Evolutionary conservation across 2,797 vertebrate genomes (phyloP).

Genomic region (Tympanoctomys barrerae): DNA sequence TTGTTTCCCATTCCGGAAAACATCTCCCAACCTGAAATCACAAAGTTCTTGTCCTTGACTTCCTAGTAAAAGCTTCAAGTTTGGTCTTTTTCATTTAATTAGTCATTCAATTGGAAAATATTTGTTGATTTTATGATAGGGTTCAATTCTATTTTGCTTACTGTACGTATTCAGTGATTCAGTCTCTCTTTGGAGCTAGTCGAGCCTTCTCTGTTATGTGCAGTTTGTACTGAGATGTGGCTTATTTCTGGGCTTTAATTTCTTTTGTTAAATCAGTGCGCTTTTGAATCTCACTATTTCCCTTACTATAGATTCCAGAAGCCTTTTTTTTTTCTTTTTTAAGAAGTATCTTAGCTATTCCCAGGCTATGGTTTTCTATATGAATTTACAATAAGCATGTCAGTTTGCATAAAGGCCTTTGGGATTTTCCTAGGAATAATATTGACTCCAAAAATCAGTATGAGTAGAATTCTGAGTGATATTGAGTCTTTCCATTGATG

Average conservation of each 20-base stretch:
- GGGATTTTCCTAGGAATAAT: slow-evolving; percentile 20
- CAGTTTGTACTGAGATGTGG: background rate
- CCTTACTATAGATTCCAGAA: slow-evolving; percentile 7
- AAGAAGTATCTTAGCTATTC: slow-evolving; percentile 1
- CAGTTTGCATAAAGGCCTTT: slow-evolving; percentile 12
- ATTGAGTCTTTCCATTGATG: background rate
- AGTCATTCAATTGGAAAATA: background rate
- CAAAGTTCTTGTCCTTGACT: background rate
- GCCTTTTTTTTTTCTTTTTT: background rate
- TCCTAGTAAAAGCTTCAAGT: background rate
- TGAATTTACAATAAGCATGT: background rate
- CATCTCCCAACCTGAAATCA: background rate
- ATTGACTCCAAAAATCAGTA: slow-evolving; percentile 19
- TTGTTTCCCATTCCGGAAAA: slow-evolving; percentile 15
- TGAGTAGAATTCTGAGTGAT: background rate
- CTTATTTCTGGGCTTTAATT: background rate
- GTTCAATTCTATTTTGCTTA: slow-evolving; percentile 1
- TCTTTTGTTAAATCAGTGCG: background rate
- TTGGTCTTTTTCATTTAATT: slow-evolving; percentile 4
- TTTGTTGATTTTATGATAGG: background rate
- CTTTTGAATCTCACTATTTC: background rate
- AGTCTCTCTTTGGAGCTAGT: background rate
- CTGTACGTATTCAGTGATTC: background rate
- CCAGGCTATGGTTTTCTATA: background rate
- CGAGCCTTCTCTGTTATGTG: background rate